phyloP scores from a whole-genome alignment of 2,888 invertebrate genomes.

The Macrophya annulata region DNA sequence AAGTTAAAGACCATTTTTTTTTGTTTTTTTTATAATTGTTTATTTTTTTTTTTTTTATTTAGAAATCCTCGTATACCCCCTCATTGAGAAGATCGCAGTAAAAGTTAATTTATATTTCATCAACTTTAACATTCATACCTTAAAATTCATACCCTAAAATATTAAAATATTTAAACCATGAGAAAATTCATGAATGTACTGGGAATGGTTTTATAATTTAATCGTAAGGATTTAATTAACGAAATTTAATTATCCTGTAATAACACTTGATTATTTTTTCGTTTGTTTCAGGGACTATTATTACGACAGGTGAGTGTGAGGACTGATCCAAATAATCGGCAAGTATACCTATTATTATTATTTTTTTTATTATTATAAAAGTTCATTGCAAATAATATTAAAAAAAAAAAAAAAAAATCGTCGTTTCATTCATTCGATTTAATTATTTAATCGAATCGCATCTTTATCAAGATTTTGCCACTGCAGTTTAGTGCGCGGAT shows the following conservation, averaged over 20 bases:
- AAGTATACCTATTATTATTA: not conserved
- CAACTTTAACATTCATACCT: no score
- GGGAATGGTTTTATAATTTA: not conserved
- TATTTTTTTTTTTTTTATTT: no score
- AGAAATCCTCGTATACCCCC: no score
- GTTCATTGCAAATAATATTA: not conserved
- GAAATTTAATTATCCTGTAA: not conserved
- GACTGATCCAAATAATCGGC: constrained; percentile 7
- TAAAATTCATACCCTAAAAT: no score
- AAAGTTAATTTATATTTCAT: no score
- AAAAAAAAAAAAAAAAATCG: no score
- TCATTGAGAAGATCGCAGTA: no score
- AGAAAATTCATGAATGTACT: not conserved
- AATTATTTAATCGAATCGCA: not conserved
- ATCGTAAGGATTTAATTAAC: not conserved
- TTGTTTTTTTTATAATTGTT: no score
- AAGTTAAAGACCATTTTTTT: no score
- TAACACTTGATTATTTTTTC: constrained; percentile 47
- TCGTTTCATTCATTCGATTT: not conserved
- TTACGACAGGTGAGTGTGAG: constrained; percentile 84
- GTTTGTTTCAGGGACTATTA: constrained; percentile 85
- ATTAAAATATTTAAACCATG: no score
- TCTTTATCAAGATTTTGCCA: not conserved
- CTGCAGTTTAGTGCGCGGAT: not conserved
- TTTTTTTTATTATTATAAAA: no score